Evolutionary conservation across 2,113 vertebrate genomes (phyloP), one percentile per base, ranked within the genome.

Genomic region (Octodon degus): DNA sequence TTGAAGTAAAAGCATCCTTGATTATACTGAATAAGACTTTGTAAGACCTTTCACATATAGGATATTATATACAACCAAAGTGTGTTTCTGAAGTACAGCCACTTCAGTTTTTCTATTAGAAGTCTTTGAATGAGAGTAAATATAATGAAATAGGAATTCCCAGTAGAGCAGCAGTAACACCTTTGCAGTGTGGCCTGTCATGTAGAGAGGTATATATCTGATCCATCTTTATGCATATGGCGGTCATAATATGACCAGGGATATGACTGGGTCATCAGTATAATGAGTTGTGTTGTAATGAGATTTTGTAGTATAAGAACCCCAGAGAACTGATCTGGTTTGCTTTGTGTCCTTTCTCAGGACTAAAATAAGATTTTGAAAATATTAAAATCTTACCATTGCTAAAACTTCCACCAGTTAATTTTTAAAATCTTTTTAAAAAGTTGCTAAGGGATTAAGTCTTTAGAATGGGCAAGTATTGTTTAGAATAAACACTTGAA

Each of bases 231-330:
- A 40, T 91, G 53, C 85, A 60, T 72, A 90, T 32, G 88, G 43
- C 37, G 62, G 37, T 63, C 19, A 95, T 86, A 91, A 63, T 95
- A 77, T 96, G 72, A 95, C 68, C 19, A 86, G 77, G 65, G 94
- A 47, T 83, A 82, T 74, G 90, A 96, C 47, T 92, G 68, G 86
- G 72, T 94, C 81, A 92, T 88, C 89, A 90, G 53, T 84, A 50
- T 88, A 96, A 94, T 74, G 68, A 93, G 58, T 84, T 95, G 63
- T n/a, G 94, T 91, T 96, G 81, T 95, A 93, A 93, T 89, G 93
- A 89, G 80, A 63, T 76, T 89, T 96, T 92, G 72, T 86, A 89
- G 17, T 90, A 40, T 19, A 96, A 74, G 91, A 95, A 77, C 93
- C 67, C 89, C 90, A 55, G 77, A 53, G 91, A 93, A 96, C 91